A percentile compares a stretch with the other conserved stretches of the same genome.
These are phyloP conservation scores for Leptinotarsa peninsularis DNA, from an alignment of 2,888 invertebrate genomes.

Conservation along the genomic window DNA sequence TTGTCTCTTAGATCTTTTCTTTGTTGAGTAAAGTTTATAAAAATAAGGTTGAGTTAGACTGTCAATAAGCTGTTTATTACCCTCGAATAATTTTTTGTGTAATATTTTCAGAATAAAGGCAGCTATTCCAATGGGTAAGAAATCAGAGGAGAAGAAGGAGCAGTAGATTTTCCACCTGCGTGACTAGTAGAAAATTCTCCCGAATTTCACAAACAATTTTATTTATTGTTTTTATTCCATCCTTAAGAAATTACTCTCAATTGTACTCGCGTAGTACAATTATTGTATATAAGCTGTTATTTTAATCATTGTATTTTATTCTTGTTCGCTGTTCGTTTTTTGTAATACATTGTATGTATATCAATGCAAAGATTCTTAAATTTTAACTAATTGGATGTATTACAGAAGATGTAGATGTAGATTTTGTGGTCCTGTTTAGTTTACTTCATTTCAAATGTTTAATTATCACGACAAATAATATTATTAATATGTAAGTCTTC, in stretches of 20 bases:
- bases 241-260: constrained; percentile 43
- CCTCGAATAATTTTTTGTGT: too few species aligned
- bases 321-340: constrained; percentile 49
- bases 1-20: too few species aligned
- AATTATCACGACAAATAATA: not conserved
- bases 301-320: constrained; percentile 49
- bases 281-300: constrained; percentile 47
- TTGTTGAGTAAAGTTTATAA: too few species aligned
- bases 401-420: constrained; percentile 46
- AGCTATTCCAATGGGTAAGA: constrained; percentile 90
- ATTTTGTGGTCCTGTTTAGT: constrained; percentile 48
- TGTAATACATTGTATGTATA: constrained; percentile 51
- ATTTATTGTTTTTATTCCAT: constrained; percentile 53
- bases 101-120: constrained; percentile 79
- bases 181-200: constrained; percentile 26
- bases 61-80: too few species aligned
- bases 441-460: constrained; percentile 31
- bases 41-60: too few species aligned
- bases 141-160: constrained; percentile 86
- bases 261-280: constrained; percentile 46
- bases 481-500: not conserved
- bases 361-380: constrained; percentile 47
- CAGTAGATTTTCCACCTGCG: constrained; percentile 71
- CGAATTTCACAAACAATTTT: constrained; percentile 35
- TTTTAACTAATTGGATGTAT: constrained; percentile 44